Conservation (phyloP, 1,140 invertebrate species). For the Metopolophium dirhodum region DNA sequence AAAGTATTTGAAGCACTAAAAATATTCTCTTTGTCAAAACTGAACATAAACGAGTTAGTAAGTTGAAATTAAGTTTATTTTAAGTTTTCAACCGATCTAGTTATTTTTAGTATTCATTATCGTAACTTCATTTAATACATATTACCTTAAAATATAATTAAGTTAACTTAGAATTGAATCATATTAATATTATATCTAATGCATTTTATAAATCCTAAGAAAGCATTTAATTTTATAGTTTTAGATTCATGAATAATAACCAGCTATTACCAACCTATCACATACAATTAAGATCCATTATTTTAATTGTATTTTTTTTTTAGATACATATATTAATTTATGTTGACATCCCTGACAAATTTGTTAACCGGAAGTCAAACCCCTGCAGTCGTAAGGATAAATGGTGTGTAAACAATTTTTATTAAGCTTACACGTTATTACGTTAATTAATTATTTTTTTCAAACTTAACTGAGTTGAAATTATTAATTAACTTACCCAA, state of each 20-base stretch:
- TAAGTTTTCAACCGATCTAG: not conserved
- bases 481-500: not conserved
- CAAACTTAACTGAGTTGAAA: not conserved
- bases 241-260: not conserved
- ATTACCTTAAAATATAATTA: not conserved
- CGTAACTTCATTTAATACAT: not conserved
- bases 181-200: not conserved
- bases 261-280: not conserved
- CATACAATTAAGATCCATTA: not conserved
- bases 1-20: not conserved
- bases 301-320: not conserved
- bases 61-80: not conserved
- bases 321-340: not conserved
- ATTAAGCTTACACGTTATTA: not conserved
- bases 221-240: not conserved
- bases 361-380: not conserved
- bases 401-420: conserved; percentile 6
- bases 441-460: not conserved
- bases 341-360: not conserved
- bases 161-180: not conserved
- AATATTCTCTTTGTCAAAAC: not conserved
- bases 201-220: not conserved
- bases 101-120: not conserved
- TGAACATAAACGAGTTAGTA: not conserved
- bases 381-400: not conserved